These are phyloP conservation scores for Cebidichthys violaceus DNA, from an alignment of 2,113 vertebrate genomes.

Conservation along the genomic window DNA sequence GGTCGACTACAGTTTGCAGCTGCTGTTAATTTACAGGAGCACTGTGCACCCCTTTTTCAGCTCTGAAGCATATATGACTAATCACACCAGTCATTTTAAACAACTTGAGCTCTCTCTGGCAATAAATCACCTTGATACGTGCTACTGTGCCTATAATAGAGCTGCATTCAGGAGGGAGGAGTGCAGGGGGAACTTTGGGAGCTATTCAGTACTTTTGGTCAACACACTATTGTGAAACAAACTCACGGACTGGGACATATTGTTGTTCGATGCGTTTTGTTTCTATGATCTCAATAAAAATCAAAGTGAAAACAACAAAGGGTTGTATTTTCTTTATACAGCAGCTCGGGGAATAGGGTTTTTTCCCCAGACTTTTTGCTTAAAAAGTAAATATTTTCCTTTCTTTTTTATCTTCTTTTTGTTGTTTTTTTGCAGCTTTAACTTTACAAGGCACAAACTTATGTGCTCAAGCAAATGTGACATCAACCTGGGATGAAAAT, in stretches of 20 bases:
- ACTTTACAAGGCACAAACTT: slow-evolving; percentile 21
- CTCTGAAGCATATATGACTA: slow-evolving; percentile 85
- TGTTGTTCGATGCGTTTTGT: slow-evolving; percentile 71
- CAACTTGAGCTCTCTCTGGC: slow-evolving; percentile 82
- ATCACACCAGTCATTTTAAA: slow-evolving; percentile 86
- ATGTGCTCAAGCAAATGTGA: slow-evolving; percentile 41
- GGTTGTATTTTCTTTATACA: slow-evolving; percentile 47
- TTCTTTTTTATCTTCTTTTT: slow-evolving; percentile 11
- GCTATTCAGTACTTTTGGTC: slow-evolving; percentile 77
- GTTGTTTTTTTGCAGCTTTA: background rate
- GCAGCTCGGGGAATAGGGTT: slow-evolving; percentile 46
- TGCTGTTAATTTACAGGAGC: slow-evolving; percentile 83
- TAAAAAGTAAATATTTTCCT: slow-evolving; percentile 34
- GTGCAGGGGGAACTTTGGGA: slow-evolving; percentile 69
- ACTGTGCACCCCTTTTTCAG: slow-evolving; percentile 59
- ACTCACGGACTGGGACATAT: slow-evolving; percentile 65
- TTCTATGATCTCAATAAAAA: slow-evolving; percentile 67
- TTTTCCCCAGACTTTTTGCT: slow-evolving; percentile 39
- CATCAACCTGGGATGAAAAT: slow-evolving; percentile 31
- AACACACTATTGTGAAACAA: slow-evolving; percentile 73
- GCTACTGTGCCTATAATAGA: slow-evolving; percentile 83
- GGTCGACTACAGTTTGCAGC: slow-evolving; percentile 77
- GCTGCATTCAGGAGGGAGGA: slow-evolving; percentile 70
- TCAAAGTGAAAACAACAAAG: slow-evolving; percentile 72
- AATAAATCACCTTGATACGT: slow-evolving; percentile 85